phyloP scores from a whole-genome alignment of 2,797 vertebrate genomes.

The Cossypha polioptera region DNA sequence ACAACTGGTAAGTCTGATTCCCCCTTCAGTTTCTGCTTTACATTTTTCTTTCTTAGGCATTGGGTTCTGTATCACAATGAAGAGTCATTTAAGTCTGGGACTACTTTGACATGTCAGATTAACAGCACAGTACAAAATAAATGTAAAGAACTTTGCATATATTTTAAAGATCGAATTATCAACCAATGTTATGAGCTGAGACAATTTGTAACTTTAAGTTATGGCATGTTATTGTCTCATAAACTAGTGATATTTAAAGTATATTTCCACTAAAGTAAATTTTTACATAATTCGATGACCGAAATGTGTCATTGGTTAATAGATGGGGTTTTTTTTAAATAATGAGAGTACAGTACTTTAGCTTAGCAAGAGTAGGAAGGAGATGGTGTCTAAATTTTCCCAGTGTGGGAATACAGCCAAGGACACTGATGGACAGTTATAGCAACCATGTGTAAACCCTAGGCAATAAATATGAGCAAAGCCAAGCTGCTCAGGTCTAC shows the following conservation, averaged over 20 bases:
- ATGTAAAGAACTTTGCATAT: background rate
- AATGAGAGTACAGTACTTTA: background rate
- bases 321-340: background rate
- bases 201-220: background rate
- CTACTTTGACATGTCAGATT: background rate
- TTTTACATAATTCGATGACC: background rate
- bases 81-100: background rate
- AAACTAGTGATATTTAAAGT: background rate
- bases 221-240: background rate
- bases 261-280: background rate
- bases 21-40: background rate
- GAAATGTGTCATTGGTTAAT: background rate
- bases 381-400: background rate
- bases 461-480: background rate
- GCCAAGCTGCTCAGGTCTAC: background rate
- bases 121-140: background rate
- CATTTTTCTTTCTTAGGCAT: background rate
- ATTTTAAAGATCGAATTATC: background rate
- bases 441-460: fast-evolving
- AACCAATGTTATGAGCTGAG: background rate
- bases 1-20: constrained; percentile 49
- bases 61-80: background rate
- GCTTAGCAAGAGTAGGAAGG: background rate
- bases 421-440: background rate
- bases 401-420: background rate